Evolutionary conservation across 2,888 invertebrate species (phyloP), one percentile per base, ranked within the genome.

Genomic region (Stenodema calcarata): DNA sequence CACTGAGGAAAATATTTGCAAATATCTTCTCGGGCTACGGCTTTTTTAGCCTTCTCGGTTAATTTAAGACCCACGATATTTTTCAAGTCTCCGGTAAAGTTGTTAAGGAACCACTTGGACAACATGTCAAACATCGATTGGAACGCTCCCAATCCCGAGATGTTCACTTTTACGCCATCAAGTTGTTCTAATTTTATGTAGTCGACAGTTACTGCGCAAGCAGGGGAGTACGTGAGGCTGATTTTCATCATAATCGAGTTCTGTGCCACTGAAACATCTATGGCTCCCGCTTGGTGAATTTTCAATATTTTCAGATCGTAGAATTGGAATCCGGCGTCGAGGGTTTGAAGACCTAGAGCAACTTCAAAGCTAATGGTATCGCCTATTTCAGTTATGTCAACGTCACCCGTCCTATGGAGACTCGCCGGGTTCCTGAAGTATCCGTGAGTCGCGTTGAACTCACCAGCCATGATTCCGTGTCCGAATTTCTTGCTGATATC

Each of bases 191-290:
- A 83, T 23, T 79, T 44, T 11, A 88, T 44, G 42, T 86, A 82
- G 35, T 88, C 88, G 12, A 88, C 35, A 35, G 28, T 62, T 23
- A 88, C 50, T 7, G 35, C 70, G 81, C 88, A 88, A 28, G 82
- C 47, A 18, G 88, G 88, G 0, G 86, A 86, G 62, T 88, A 88
- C 27, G 70, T 73, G 30, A 87, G 81, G 27, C 86, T 86, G 70
- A 88, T 70, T 80, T 82, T 87, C 86, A 88, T 87, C 30, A 35
- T 85, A 7, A 88, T 35, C 6, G 88, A 88, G 54, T 87, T 87
- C 12, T 87, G 23, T 14, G 47, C 81, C n/a, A 87, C 73, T 0
- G 30, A 18, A 18, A 83, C 62, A 3, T 84, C 76, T 44, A 88
- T 87, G 23, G 82, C 73, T 27, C 88, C 88, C 12, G 50, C 75